A percentile compares a stretch with the other conserved stretches of the same genome.
Evolutionary conservation across 1,140 invertebrate genomes (phyloP).

Genomic region (Parasteatoda tepidariorum): DNA sequence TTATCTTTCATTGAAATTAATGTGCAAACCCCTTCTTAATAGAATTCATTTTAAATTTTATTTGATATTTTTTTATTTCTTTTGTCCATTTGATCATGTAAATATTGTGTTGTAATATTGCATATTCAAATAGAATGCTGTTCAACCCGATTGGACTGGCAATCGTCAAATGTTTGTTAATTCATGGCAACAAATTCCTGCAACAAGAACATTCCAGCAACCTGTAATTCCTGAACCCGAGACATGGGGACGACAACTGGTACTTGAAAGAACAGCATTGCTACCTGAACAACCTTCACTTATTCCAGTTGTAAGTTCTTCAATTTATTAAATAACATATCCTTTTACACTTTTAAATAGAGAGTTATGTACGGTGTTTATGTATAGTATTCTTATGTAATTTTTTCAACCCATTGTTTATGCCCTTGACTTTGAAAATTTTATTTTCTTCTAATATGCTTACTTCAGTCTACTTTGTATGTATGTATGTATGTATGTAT

Average conservation of each 20-base stretch:
- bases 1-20: background rate
- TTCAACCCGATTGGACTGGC: constrained; percentile 80
- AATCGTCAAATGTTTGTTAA: constrained; percentile 83
- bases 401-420: background rate
- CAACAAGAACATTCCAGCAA: constrained; percentile 78
- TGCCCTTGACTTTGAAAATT: background rate
- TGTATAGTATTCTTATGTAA: background rate
- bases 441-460: background rate
- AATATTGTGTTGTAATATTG: too few relatives aligned
- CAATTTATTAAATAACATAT: background rate
- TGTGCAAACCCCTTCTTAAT: too few relatives aligned
- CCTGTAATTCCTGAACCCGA: constrained; percentile 75
- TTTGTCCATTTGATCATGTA: too few relatives aligned
- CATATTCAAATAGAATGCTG: constrained; percentile 80
- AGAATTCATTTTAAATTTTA: too few relatives aligned
- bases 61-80: too few relatives aligned
- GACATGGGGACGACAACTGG: constrained; percentile 82
- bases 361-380: background rate
- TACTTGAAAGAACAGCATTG: constrained; percentile 82
- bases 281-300: constrained; percentile 68
- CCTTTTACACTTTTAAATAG: background rate
- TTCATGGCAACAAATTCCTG: constrained; percentile 83
- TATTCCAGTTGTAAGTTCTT: constrained; percentile 72
- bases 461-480: background rate
- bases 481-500: too few relatives aligned